These are phyloP conservation scores for Hepsetus odoe DNA, from an alignment of 2,113 vertebrate species.

Conservation along the genomic window DNA sequence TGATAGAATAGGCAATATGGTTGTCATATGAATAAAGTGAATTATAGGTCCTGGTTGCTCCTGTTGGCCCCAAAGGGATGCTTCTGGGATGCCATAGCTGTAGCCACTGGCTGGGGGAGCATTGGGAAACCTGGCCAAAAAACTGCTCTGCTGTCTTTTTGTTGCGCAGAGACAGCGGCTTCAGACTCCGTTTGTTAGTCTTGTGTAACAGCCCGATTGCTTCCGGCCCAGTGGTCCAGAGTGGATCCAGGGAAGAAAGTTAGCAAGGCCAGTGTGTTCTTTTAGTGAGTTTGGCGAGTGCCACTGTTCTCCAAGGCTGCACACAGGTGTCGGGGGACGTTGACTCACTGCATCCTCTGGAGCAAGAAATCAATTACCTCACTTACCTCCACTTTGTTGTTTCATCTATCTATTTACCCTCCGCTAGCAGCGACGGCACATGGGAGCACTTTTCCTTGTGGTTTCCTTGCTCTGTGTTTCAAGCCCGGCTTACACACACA, in stretches of 20 bases:
- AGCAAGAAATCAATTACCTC: slow-evolving; percentile 39
- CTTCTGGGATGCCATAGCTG: neutral
- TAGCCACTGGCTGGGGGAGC: neutral
- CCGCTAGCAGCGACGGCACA: neutral
- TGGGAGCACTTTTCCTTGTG: neutral
- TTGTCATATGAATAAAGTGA: neutral
- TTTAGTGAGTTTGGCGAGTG: neutral
- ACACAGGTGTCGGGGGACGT: slow-evolving; percentile 16
- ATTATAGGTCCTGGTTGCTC: neutral
- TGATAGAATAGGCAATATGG: neutral
- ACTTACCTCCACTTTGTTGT: slow-evolving; percentile 35
- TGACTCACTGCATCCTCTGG: slow-evolving; percentile 13
- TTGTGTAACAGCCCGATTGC: slow-evolving; percentile 35
- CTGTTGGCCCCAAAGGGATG: neutral
- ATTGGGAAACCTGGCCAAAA: neutral
- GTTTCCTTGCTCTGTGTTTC: slow-evolving; percentile 4
- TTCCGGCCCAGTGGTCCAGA: neutral
- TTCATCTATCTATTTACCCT: slow-evolving; percentile 22
- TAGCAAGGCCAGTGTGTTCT: neutral
- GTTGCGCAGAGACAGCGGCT: neutral
- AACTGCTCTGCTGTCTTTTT: slow-evolving; percentile 18
- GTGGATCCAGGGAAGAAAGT: neutral
- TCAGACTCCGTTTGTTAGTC: slow-evolving; percentile 3
- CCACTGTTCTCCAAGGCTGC: slow-evolving; percentile 2
- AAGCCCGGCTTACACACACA: neutral